These are phyloP conservation scores for Prionace glauca DNA, from an alignment of 2,797 vertebrate genomes.

Conservation along the genomic window DNA sequence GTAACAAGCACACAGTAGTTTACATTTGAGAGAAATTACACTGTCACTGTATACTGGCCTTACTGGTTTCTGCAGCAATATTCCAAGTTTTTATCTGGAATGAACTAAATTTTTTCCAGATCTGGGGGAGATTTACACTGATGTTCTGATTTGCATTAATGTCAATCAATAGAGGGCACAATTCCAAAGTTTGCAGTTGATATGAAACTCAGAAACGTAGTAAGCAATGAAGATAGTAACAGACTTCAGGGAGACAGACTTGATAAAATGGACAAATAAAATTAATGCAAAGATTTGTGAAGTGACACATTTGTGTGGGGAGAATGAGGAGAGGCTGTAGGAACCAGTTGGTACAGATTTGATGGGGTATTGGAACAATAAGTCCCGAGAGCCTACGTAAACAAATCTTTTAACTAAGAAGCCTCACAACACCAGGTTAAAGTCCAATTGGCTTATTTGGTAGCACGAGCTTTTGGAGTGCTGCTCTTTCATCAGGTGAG, in stretches of 20 bases:
- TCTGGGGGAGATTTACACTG: not conserved
- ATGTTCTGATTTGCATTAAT: too few species aligned
- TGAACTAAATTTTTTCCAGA: not conserved
- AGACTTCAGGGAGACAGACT: not conserved
- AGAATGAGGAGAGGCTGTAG: not conserved
- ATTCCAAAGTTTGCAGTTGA: not conserved
- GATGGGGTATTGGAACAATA: not conserved
- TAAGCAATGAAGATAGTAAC: not conserved
- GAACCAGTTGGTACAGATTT: not conserved
- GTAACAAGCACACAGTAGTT: fast-evolving
- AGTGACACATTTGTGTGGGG: not conserved
- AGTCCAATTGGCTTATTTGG: too few species aligned
- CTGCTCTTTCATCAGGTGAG: too few species aligned
- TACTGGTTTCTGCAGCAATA: not conserved
- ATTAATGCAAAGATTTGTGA: not conserved
- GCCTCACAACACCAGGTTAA: too few species aligned
- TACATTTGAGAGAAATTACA: not conserved
- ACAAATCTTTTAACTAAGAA: not conserved
- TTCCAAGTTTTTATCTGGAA: not conserved
- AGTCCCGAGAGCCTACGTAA: not conserved
- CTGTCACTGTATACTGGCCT: not conserved
- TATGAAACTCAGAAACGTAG: too few species aligned
- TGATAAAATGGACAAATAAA: not conserved
- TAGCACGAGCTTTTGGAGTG: too few species aligned
- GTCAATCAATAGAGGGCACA: not conserved